A percentile compares a stretch with the other conserved stretches of the same genome.
Conservation (phyloP, 2,888 invertebrate genomes). For the Trichogramma dendrolimi region DNA sequence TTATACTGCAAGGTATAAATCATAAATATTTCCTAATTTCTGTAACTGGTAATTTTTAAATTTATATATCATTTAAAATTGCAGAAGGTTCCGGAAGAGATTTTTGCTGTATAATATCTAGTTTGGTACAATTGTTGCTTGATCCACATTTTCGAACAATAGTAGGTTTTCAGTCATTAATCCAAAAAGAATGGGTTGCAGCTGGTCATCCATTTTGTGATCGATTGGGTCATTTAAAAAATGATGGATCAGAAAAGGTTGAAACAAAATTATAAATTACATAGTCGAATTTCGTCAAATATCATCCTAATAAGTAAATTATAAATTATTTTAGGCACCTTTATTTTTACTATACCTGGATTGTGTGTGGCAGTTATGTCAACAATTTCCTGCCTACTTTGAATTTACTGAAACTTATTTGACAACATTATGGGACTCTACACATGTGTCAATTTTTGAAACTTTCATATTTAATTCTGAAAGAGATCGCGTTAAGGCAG, state of each 20-base stretch:
- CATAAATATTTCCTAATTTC: background rate
- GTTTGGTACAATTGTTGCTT: constrained; percentile 78
- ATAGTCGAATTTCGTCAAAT: background rate
- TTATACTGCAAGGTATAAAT: constrained; percentile 75
- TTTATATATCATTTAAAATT: constrained; percentile 10
- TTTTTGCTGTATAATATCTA: constrained; percentile 80
- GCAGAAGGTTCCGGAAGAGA: constrained; percentile 78
- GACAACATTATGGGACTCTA: constrained; percentile 86
- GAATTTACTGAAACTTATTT: constrained; percentile 91
- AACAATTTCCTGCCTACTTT: constrained; percentile 84
- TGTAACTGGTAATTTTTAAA: background rate
- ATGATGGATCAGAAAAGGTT: constrained; percentile 57
- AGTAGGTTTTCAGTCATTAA: constrained; percentile 80
- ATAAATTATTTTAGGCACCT: constrained; percentile 63
- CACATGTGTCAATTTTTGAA: constrained; percentile 83
- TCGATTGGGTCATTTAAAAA: constrained; percentile 67
- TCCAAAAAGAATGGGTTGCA: constrained; percentile 94
- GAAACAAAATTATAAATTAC: background rate
- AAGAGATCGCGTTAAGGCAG: constrained; percentile 68
- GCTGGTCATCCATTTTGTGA: constrained; percentile 86
- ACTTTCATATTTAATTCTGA: constrained; percentile 90
- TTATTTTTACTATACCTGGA: constrained; percentile 88
- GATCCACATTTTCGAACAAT: constrained; percentile 81
- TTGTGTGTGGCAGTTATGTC: constrained; percentile 85
- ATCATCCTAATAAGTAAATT: constrained; percentile 1